Evolutionary conservation across 2,888 invertebrate genomes (phyloP), one percentile per base, ranked within the genome.

Genomic region (Chrysina gloriosa): DNA sequence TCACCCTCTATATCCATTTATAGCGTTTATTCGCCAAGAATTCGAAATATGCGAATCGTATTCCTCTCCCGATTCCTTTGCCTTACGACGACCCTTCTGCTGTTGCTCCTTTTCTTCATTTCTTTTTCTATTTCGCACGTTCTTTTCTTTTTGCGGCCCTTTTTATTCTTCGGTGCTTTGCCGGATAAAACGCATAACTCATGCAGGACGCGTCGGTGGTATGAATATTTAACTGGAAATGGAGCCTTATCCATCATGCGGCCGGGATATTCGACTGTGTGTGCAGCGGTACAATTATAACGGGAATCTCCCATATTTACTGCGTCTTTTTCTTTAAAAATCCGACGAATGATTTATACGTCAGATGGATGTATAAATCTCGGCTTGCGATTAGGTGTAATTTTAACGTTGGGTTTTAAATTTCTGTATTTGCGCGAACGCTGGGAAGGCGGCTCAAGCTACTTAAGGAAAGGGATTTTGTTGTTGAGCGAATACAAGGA

Each of bases 141-240:
- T 36, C 47, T 50, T 4, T 36, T 50, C 27, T 50, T 50, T 36
- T 29, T 42, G 36, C 42, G 27, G 27, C 7, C 27, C 27, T 27
- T 36, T 42, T 42, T 39, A 36, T 63, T 14, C 36, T 25, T 50
- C 52, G 25, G 42, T 50, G 50, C 36, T 64, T 64, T 50, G 27
- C 36, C 36, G 64, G 48, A 64, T 50, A 50, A 36, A 34, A 34
- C 25, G 61, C 69, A 72, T 74, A 74, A 72, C 68, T 74, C 73
- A 74, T 71, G 67, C 69, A 56, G 70, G 67, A 69, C 68, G 69
- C 68, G 71, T 68, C 63, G 50, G 63, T 34, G 50, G 64, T 70
- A 73, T 74, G 73, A 74, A 74, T 75, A 73, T 75, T 73, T 73
- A 73, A 72, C 71, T 67, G 70, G 67, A 54, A 65, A 66, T 65